Percentiles rank a stretch among this genome's conserved stretches.
These are phyloP conservation scores for Corythaeola cristata DNA, from an alignment of 2,113 vertebrate species.

Conservation along the genomic window DNA sequence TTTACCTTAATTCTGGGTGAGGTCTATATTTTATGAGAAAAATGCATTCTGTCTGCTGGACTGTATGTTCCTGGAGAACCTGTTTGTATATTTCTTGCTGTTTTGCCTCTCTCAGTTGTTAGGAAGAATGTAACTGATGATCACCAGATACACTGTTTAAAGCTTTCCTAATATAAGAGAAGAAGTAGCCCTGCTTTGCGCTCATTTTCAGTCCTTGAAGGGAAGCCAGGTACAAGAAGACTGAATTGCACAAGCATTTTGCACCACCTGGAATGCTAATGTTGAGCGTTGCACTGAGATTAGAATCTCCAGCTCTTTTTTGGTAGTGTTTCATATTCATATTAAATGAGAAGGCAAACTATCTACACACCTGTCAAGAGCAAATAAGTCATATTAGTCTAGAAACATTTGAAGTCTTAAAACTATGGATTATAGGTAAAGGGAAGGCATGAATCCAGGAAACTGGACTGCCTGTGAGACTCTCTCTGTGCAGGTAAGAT, in stretches of 20 bases:
- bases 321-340: background rate
- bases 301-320: background rate
- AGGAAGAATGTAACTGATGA: background rate
- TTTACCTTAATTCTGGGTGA: background rate
- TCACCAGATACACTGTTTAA: background rate
- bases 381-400: background rate
- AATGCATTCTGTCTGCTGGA: background rate
- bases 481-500: background rate
- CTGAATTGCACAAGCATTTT: background rate
- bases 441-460: background rate
- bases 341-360: background rate
- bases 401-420: background rate
- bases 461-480: background rate
- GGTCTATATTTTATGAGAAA: background rate
- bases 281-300: background rate
- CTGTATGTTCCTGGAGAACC: background rate
- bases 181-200: background rate
- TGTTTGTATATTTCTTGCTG: background rate
- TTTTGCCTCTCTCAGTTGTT: background rate
- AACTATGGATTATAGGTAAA: background rate
- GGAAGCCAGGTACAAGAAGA: background rate
- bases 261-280: background rate
- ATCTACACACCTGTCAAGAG: background rate
- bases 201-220: background rate
- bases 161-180: background rate